Evolutionary conservation across 2,888 invertebrate genomes (phyloP), one percentile per base, ranked within the genome.

Genomic region (Limenitis arthemis): DNA sequence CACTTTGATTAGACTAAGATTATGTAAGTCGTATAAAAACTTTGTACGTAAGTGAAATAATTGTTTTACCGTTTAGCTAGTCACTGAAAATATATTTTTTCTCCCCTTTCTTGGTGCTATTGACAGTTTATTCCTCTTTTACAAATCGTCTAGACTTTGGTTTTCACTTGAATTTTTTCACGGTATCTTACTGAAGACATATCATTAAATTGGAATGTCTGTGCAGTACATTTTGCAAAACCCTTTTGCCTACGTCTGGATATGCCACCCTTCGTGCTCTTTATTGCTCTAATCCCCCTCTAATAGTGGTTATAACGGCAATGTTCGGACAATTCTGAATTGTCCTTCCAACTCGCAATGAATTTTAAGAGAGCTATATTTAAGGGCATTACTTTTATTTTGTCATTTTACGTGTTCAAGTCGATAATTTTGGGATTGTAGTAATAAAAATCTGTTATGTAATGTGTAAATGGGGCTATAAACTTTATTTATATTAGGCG

Each of bases 261-360:
- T 9, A 11, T 29, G 33, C 34, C 42, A 44, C 52, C 54, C 54
- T 55, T 30, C 43, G 52, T 46, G 31, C 47, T 49, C 52, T 55
- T 54, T 54, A 57, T 55, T 12, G 50, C 55, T 46, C 47, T 59
- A 54, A 56, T 55, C 54, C 54, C 50, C 51, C 51, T 48, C 37
- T 54, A 48, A 59, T 59, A 57, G 57, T 55, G 57, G 54, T 54
- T 57, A 50, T 57, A 52, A 54, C 57, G 57, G 55, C 51, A 38
- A 59, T 54, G 53, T 55, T 53, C 56, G 56, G 52, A 55, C 58
- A 55, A 49, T 54, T 52, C 51, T 37, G 44, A 58, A 60, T 54
- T 53, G 53, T 47, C 49, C 43, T 20, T 48, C 52, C 53, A 56
- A 44, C 51, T 48, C 43, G 53, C 55, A 49, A 56, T 59, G 57